Conservation (phyloP, 2,888 invertebrate species). For the Euplexia lucipara region DNA sequence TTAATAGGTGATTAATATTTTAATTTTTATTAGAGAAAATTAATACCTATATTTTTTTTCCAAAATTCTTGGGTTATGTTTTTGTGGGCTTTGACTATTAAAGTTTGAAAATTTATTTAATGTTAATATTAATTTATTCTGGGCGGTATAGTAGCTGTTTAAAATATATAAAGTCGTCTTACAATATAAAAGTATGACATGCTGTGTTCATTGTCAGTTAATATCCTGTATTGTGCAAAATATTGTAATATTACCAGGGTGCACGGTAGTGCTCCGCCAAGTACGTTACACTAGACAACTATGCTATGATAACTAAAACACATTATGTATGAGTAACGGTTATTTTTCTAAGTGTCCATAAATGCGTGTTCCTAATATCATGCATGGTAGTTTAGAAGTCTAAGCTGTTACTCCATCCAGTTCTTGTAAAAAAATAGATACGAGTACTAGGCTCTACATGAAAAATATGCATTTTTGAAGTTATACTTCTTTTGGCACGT, state of each 20-base stretch:
- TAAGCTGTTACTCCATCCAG: conserved; percentile 36
- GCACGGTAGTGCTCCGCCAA: conserved; percentile 15
- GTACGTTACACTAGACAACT: conserved; percentile 22
- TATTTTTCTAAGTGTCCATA: conserved; percentile 52
- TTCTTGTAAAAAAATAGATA: conserved; percentile 29
- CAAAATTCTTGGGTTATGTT: not conserved
- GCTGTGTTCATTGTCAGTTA: conserved; percentile 57
- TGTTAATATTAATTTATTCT: not conserved
- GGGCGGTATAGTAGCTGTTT: conserved; percentile 56
- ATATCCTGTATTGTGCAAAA: conserved; percentile 52
- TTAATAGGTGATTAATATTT: too few species aligned
- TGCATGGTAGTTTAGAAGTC: conserved; percentile 37
- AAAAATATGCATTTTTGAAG: conserved; percentile 5
- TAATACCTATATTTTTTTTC: not conserved
- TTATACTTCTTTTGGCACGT: too few species aligned
- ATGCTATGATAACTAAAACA: conserved; percentile 24
- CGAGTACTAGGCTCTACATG: conserved; percentile 40
- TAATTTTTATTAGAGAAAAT: too few species aligned
- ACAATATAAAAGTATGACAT: conserved; percentile 46
- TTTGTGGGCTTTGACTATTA: too few species aligned
- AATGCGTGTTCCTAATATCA: conserved; percentile 49
- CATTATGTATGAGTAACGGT: conserved; percentile 23
- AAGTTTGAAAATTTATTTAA: not conserved
- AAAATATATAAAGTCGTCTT: conserved; percentile 39
- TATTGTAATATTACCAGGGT: conserved; percentile 35